phyloP scores from a whole-genome alignment of 1,140 invertebrate genomes.

The Coptotermes formosanus region DNA sequence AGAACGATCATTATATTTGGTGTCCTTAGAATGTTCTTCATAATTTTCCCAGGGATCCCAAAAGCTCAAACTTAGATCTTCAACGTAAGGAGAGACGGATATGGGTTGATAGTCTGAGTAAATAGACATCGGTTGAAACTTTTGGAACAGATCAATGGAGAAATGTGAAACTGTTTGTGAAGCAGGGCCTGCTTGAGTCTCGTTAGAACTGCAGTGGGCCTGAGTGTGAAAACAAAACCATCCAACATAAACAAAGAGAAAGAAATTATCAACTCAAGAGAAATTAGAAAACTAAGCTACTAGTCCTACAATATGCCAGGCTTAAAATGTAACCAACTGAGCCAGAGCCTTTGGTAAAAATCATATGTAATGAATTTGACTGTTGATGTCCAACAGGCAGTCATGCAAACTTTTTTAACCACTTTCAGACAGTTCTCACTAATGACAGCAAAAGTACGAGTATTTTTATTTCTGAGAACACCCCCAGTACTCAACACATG shows the following conservation, averaged over 20 bases:
- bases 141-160: constrained; percentile 11
- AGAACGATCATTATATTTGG: not conserved
- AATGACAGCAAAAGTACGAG: no score
- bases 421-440: no score
- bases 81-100: not conserved
- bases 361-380: no score
- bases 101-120: not conserved
- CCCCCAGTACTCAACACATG: no score
- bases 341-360: no score
- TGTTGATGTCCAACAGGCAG: no score
- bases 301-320: not conserved
- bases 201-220: constrained; percentile 23
- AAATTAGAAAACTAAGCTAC: not conserved
- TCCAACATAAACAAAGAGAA: constrained; percentile 9
- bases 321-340: no score
- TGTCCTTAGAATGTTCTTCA: not conserved
- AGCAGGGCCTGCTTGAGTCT: not conserved
- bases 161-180: constrained; percentile 16
- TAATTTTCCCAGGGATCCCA: constrained; percentile 22
- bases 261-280: not conserved
- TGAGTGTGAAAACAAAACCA: not conserved
- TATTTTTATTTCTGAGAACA: no score
- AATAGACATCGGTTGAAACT: not conserved
- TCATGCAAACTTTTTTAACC: no score
- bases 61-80: constrained; percentile 17